These are phyloP conservation scores for Drosophila santomea DNA, from an alignment of 1,140 invertebrate species.

Conservation along the genomic window DNA sequence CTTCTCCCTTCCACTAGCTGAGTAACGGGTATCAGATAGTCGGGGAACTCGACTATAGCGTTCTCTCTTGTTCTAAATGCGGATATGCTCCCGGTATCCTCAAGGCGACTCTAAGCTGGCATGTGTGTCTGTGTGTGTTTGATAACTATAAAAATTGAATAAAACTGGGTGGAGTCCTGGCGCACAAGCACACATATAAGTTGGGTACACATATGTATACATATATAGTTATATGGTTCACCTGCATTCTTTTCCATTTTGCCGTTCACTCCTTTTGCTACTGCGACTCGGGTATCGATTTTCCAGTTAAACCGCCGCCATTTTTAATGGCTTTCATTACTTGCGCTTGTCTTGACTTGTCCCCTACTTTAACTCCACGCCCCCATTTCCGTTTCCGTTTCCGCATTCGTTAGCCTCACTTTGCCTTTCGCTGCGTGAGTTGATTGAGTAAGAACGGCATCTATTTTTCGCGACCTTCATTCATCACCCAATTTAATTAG, in stretches of 20 bases:
- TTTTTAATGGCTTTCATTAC: conserved; percentile 81
- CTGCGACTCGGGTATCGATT: conserved; percentile 63
- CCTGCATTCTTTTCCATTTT: conserved; percentile 67
- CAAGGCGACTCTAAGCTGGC: conserved; percentile 11
- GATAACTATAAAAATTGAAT: conserved; percentile 60
- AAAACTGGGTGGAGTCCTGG: conserved; percentile 46
- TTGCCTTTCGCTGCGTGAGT: conserved; percentile 53
- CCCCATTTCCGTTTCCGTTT: conserved; percentile 26
- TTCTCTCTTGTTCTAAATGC: too few species aligned
- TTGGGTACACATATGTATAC: too few species aligned
- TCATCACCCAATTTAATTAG: conserved; percentile 71
- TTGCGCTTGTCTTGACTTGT: conserved; percentile 49
- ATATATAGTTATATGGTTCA: conserved; percentile 21
- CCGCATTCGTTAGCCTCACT: conserved; percentile 22
- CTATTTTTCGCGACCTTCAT: conserved; percentile 42
- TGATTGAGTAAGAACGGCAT: conserved; percentile 58
- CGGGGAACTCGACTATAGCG: too few species aligned
- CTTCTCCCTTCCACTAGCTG: too few species aligned
- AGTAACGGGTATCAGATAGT: too few species aligned
- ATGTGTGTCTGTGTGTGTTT: conserved; percentile 22
- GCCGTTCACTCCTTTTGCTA: conserved; percentile 62
- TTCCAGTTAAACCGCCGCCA: conserved; percentile 71
- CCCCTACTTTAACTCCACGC: conserved; percentile 8
- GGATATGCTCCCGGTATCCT: conserved; percentile 23
- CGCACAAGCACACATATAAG: conserved; percentile 10